These are phyloP conservation scores for Oostethus manadensis DNA, from an alignment of 2,113 vertebrate species.

Conservation along the genomic window DNA sequence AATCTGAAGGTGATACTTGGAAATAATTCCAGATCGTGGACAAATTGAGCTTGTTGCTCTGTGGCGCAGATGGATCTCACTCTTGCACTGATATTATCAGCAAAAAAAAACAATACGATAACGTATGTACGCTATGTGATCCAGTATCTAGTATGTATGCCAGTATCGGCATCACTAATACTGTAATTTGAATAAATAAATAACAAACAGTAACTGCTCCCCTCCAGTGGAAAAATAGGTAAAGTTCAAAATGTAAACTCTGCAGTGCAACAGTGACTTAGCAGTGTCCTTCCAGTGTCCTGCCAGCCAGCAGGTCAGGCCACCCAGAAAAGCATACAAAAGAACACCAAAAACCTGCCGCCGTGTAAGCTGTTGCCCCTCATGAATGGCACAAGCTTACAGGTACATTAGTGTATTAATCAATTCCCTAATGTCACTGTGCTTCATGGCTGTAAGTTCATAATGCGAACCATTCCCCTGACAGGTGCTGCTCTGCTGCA, in stretches of 20 bases:
- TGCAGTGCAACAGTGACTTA: slow-evolving; percentile 6
- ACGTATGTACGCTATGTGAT: too few species aligned
- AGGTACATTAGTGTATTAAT: slow-evolving; percentile 62
- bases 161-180: too few species aligned
- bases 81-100: too few species aligned
- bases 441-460: slow-evolving; percentile 3
- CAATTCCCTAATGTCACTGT: slow-evolving; percentile 48
- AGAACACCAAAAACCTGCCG: slow-evolving; percentile 4
- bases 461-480: slow-evolving; percentile 17
- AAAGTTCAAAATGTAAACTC: not conserved
- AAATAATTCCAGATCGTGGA: too few species aligned
- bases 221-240: too few species aligned
- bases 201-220: too few species aligned
- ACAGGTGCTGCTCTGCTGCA: slow-evolving; percentile 15
- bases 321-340: slow-evolving; percentile 14
- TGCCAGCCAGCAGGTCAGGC: slow-evolving; percentile 6
- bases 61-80: too few species aligned
- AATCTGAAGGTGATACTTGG: too few species aligned
- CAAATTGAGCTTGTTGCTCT: too few species aligned
- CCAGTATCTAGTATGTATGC: too few species aligned
- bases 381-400: slow-evolving; percentile 51
- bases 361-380: slow-evolving; percentile 33
- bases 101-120: too few species aligned
- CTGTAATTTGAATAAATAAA: too few species aligned
- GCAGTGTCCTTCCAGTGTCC: slow-evolving; percentile 17